Base-by-base conservation (phyloP, 2,888 invertebrate genomes). In the Malthinus seriepunctatus region DNA sequence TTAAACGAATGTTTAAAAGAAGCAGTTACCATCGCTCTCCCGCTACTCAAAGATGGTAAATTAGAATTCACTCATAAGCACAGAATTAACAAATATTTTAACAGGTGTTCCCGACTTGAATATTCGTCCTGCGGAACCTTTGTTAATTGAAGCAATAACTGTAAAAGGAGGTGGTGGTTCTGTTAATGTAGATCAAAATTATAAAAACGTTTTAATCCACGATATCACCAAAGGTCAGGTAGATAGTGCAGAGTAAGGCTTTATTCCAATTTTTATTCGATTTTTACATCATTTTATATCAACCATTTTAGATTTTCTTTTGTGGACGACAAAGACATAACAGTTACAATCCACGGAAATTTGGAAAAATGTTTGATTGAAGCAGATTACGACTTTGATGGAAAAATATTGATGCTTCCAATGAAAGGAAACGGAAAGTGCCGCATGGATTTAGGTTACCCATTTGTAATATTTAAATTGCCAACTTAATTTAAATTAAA, bases 371-470 rank as follows among this genome's bases (percentile, higher is more conserved):
- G 8, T 3, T n/a, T 15, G 0, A n/a, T 90, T 71, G 76, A 85
- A 3, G 88, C 86, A 0, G 86, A 89, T 69, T 89, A 89, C 71
- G 80, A 83, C 62, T 81, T 89, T 80, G 81, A 84, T 42, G 89
- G 89, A 9, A 81, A 86, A 39, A 80, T 89, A 52, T 73, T 89
- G 7, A 74, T 89, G 15, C 71, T 88, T 46, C 87, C 88, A 0
- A 84, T 88, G 7, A 83, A 81, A 31, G 88, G 88, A 1, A 82
- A 83, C 62, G 88, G 88, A 1, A 76, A 81, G 51, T 85, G 86
- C 0, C 87, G 87, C 63, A 81, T 88, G 7, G 87, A 87, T 0
- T 80, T 88, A 78, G 70, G 85, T 85, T n/a, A 70, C 75, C 69
- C 49, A 11, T 42, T 42, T 15, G 3, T 0, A 3, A 7, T 4